Base-by-base conservation (phyloP, 2,888 invertebrate species). In the Dinocampus coccinellae region DNA sequence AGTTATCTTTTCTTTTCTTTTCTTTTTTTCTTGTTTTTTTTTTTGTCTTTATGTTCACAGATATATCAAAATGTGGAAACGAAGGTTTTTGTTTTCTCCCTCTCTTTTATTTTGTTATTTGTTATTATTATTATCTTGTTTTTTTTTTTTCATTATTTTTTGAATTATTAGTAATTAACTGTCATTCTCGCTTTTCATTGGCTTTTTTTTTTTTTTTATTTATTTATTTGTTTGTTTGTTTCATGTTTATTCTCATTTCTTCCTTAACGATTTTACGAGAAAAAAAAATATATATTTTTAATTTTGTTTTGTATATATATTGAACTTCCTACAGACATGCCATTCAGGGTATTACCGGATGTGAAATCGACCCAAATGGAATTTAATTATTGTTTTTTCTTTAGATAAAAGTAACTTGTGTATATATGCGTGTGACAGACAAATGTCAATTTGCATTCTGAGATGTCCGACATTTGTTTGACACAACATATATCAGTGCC, bases 281-380 rank as follows among this genome's bases (percentile, higher is more conserved):
- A 71, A 74, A 73, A 72, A 67, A 74, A 76, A 76, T 39, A 39
- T 39, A 39, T 39, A n/a, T 39, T 13, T 13, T 39, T 29, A 7
- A 4, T 29, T 29, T 4, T 29, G 7, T 29, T 7, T 3, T 39
- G 4, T 39, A 39, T 39, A 39, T 39, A n/a, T 39, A 66, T 71
- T 75, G 73, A 76, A 76, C 76, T 77, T 78, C 78, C 79, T 79
- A 75, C 74, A 80, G 78, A 88, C 84, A 86, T 92, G 93, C 93
- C 93, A 92, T 90, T 92, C 91, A 92, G 93, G 93, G 93, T 92
- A 91, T 90, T 90, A 92, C 93, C 93, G 86, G 84, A 85, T 58
- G 84, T 86, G 85, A 81, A 47, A 82, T 85, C 80, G 82, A 82
- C 86, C 87, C 85, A 80, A 87, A 87, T 81, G 81, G 84, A 84